Evolutionary conservation across 2,113 vertebrate genomes (phyloP).

Genomic region (Campylomormyrus numenius): DNA sequence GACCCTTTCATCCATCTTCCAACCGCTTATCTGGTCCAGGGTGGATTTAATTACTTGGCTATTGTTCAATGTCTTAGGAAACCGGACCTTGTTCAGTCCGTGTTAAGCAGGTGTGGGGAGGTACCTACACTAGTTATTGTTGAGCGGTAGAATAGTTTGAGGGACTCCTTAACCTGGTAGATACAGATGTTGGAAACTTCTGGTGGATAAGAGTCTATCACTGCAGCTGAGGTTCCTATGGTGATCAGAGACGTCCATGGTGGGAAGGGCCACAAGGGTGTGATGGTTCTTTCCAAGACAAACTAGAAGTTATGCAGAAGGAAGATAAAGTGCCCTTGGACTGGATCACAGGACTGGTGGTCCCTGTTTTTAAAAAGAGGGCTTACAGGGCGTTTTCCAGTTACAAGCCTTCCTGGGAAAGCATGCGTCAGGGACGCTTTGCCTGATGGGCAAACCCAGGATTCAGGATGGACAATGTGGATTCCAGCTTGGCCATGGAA

Average conservation of each 20-base stretch:
- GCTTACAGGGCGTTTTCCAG: background rate
- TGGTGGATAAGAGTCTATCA: background rate
- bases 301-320: background rate
- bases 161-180: background rate
- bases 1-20: background rate
- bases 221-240: background rate
- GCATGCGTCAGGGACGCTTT: background rate
- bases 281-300: background rate
- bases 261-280: background rate
- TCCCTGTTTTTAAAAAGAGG: background rate
- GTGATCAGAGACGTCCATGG: background rate
- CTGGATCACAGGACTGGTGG: background rate
- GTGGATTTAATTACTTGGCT: background rate
- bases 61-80: background rate
- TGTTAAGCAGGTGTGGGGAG: background rate
- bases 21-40: background rate
- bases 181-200: background rate
- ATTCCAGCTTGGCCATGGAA: background rate
- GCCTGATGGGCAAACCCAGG: background rate
- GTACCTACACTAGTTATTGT: background rate
- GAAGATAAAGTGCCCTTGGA: background rate
- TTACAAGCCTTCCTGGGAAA: background rate
- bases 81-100: background rate
- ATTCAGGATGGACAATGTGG: background rate
- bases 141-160: background rate